Evolutionary conservation across 23 tunicate genomes (phyloP).

Genomic region (Clavelina lepadiformis): DNA sequence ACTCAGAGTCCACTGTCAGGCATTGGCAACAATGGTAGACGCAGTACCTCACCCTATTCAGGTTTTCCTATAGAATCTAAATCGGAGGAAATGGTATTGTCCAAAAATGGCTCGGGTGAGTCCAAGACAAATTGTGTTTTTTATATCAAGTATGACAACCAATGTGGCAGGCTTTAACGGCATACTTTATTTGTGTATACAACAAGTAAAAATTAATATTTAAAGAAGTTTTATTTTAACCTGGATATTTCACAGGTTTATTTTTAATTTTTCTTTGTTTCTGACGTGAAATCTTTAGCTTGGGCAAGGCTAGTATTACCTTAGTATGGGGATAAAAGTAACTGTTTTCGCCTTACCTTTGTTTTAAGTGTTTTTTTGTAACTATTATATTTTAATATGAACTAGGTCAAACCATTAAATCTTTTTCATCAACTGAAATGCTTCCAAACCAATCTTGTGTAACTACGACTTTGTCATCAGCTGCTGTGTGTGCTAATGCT

Average conservation of each 20-base stretch:
- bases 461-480: constrained; percentile 1
- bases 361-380: background rate
- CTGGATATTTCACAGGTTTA: background rate
- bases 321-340: too few relatives aligned
- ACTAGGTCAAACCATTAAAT: constrained; percentile 1
- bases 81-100: constrained; percentile 21
- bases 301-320: too few relatives aligned
- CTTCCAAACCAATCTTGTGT: background rate
- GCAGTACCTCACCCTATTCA: constrained; percentile 36
- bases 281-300: too few relatives aligned
- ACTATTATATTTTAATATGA: background rate
- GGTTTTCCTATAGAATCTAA: constrained; percentile 8
- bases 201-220: background rate
- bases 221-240: background rate
- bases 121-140: background rate
- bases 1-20: constrained; percentile 6
- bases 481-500: background rate
- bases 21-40: constrained; percentile 5
- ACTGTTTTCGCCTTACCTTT: too few relatives aligned
- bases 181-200: background rate
- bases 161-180: background rate
- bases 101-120: constrained; percentile 20
- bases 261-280: background rate
- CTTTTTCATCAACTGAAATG: constrained; percentile 5
- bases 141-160: background rate